These are phyloP conservation scores for Dioctria rufipes DNA, from an alignment of 2,888 invertebrate genomes.

Conservation along the genomic window DNA sequence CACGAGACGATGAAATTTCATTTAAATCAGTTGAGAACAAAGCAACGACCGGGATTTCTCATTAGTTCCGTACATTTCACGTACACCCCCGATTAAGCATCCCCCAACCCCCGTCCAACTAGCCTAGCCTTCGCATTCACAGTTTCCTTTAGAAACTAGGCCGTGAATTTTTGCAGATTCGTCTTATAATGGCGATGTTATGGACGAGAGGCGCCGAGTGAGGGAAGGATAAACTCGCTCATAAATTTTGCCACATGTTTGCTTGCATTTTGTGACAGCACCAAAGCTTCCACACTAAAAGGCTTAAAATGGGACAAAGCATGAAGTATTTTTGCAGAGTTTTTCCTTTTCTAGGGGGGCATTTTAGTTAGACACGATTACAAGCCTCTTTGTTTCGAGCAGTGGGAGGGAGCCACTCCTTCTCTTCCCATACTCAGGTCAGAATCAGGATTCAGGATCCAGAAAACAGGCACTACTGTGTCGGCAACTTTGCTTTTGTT, in stretches of 20 bases:
- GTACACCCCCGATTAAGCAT: slow-evolving; percentile 27
- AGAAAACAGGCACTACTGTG: not conserved
- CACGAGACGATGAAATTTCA: slow-evolving; percentile 8
- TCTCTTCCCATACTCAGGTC: too few species aligned
- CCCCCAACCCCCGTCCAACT: not conserved
- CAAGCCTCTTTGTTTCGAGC: not conserved
- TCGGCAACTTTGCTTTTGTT: not conserved
- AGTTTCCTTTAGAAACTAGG: not conserved
- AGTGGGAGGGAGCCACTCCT: not conserved
- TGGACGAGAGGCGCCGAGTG: too few species aligned
- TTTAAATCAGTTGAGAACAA: slow-evolving; percentile 35
- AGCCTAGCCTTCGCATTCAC: not conserved
- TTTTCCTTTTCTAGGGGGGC: slow-evolving; percentile 7
- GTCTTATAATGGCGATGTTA: slow-evolving; percentile 18
- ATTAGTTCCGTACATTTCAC: slow-evolving; percentile 39
- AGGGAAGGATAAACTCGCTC: not conserved
- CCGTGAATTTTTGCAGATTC: slow-evolving; percentile 43
- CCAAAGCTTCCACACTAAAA: slow-evolving; percentile 28
- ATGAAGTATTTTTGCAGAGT: slow-evolving; percentile 34
- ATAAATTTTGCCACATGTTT: slow-evolving; percentile 47
- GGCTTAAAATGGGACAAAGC: slow-evolving; percentile 45
- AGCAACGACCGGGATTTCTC: slow-evolving; percentile 22
- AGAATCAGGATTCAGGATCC: not conserved
- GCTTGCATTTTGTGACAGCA: slow-evolving; percentile 48
- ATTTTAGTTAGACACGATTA: slow-evolving; percentile 26